These are phyloP conservation scores for Sparus aurata DNA, from an alignment of 2,797 vertebrate genomes.

Conservation along the genomic window DNA sequence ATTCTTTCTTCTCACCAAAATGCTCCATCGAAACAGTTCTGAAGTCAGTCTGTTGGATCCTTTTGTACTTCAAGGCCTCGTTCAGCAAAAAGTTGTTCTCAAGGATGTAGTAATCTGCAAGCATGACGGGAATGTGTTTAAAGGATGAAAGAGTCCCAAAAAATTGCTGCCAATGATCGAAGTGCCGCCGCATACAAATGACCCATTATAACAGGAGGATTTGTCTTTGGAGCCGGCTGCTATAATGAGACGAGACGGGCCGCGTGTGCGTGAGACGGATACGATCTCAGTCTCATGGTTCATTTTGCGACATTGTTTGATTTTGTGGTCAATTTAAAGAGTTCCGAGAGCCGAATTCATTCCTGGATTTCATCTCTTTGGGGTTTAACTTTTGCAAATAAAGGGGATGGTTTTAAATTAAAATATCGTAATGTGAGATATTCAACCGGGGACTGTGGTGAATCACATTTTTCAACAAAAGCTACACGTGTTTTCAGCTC, in stretches of 20 bases:
- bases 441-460: background rate
- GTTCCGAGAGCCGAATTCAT: slow-evolving; percentile 6
- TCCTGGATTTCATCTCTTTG: slow-evolving; percentile 7
- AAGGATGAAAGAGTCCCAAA: slow-evolving; percentile 2
- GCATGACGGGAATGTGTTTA: slow-evolving; percentile 28
- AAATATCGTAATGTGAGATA: background rate
- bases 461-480: background rate
- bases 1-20: slow-evolving; percentile 77
- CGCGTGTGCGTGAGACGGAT: background rate
- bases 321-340: slow-evolving; percentile 21
- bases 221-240: background rate
- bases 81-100: slow-evolving; percentile 86
- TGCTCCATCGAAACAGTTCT: slow-evolving; percentile 79
- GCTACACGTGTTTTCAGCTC: background rate
- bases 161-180: slow-evolving; percentile 25
- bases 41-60: slow-evolving; percentile 82
- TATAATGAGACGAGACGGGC: slow-evolving; percentile 27
- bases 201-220: slow-evolving; percentile 5
- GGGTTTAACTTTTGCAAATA: slow-evolving; percentile 15
- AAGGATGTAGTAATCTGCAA: slow-evolving; percentile 84
- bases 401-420: background rate
- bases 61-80: slow-evolving; percentile 80
- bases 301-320: slow-evolving; percentile 8
- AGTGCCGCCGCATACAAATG: slow-evolving; percentile 29
- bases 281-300: background rate